Percentiles rank a stretch among this genome's conserved stretches.
Evolutionary conservation across 1,140 invertebrate genomes (phyloP).

Genomic region (Meloidogyne floridensis): DNA sequence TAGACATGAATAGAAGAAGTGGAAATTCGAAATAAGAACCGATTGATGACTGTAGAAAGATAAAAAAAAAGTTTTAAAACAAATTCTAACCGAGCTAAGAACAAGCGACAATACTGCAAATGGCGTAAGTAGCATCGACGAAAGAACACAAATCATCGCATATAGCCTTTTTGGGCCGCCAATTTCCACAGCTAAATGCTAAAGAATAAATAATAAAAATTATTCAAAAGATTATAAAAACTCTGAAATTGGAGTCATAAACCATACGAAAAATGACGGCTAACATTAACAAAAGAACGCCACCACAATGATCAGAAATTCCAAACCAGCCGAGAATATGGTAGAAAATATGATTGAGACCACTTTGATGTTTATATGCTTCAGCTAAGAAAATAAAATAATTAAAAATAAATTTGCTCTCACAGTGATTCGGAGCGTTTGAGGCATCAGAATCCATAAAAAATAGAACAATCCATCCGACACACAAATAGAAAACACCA

Average conservation of each 20-base stretch:
- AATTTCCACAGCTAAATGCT: slow-evolving; percentile 69
- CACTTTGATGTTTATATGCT: slow-evolving; percentile 65
- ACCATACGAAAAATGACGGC: slow-evolving; percentile 67
- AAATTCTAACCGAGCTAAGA: slow-evolving; percentile 39
- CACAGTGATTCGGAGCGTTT: slow-evolving; percentile 55
- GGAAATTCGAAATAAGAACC: slow-evolving; percentile 66
- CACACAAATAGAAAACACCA: slow-evolving; percentile 67
- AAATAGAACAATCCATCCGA: slow-evolving; percentile 68
- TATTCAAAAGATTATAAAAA: slow-evolving; percentile 40
- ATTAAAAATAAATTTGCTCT: slow-evolving; percentile 18
- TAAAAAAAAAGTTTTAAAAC: background rate
- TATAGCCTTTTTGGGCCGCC: slow-evolving; percentile 69
- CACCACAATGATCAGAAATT: slow-evolving; percentile 69
- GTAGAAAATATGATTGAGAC: slow-evolving; percentile 69
- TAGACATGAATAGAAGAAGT: slow-evolving; percentile 66
- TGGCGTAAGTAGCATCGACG: slow-evolving; percentile 67
- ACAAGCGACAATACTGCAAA: slow-evolving; percentile 66
- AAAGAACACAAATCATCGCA: slow-evolving; percentile 67
- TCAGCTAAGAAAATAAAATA: slow-evolving; percentile 47
- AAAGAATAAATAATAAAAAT: slow-evolving; percentile 46
- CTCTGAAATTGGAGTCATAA: slow-evolving; percentile 61
- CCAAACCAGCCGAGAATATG: slow-evolving; percentile 68
- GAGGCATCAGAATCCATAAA: slow-evolving; percentile 70
- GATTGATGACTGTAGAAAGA: slow-evolving; percentile 41
- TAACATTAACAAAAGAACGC: slow-evolving; percentile 68